A percentile compares a stretch with the other conserved stretches of the same genome.
Conservation (phyloP, 2,888 invertebrate genomes). For the Phortica okadai region DNA sequence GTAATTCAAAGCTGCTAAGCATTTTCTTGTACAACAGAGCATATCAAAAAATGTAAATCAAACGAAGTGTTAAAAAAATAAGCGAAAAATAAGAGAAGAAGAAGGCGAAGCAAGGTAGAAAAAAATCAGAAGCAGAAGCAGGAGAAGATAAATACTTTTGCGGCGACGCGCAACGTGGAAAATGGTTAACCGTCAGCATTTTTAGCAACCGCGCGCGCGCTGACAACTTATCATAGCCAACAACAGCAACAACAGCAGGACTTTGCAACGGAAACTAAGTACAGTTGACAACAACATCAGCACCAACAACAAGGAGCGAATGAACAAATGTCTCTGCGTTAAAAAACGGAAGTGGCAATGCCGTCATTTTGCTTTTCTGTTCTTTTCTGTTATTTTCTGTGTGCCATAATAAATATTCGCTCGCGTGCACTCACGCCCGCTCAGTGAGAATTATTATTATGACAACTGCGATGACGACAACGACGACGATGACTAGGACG, state of each 20-base stretch:
- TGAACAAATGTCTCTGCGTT: background rate
- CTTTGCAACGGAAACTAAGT: background rate
- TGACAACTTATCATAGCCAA: slow-evolving; percentile 1
- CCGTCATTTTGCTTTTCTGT: slow-evolving; percentile 42
- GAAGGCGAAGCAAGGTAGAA: too few species aligned
- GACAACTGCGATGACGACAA: background rate
- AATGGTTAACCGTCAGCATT: slow-evolving; percentile 20
- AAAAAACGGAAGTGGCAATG: slow-evolving; percentile 39
- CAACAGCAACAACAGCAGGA: background rate
- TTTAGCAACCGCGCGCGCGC: background rate
- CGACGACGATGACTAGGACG: too few species aligned
- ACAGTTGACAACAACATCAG: background rate
- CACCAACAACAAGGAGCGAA: background rate
- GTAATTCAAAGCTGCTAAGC: slow-evolving; percentile 1
- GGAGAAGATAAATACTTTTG: slow-evolving; percentile 18
- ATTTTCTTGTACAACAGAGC: background rate
- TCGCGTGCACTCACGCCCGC: background rate
- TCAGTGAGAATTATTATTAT: slow-evolving; percentile 1
- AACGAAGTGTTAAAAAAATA: background rate
- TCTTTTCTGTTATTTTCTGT: too few species aligned
- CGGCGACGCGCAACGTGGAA: background rate
- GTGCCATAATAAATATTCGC: background rate
- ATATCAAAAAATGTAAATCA: background rate
- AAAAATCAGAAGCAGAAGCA: too few species aligned
- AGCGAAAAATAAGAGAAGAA: too few species aligned